These are phyloP conservation scores for Leptobrachium ailaonicum DNA, from an alignment of 2,113 vertebrate genomes.

Conservation along the genomic window DNA sequence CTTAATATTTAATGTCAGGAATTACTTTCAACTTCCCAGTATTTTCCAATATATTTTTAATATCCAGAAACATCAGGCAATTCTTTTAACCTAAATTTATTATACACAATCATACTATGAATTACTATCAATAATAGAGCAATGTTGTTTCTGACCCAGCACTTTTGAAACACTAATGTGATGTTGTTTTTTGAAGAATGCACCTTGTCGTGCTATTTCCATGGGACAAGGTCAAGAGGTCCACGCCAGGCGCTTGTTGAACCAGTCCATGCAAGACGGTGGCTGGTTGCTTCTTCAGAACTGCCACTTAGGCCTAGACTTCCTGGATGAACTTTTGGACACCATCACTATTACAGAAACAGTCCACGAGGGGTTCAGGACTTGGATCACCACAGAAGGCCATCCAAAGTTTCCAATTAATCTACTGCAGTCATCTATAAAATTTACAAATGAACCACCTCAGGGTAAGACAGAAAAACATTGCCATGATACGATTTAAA, in stretches of 20 bases:
- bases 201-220: conserved; percentile 73
- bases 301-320: conserved; percentile 80
- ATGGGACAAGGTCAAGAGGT: conserved; percentile 86
- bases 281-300: conserved; percentile 86
- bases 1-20: too few relatives aligned
- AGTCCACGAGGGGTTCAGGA: conserved; percentile 65
- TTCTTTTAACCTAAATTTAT: too few relatives aligned
- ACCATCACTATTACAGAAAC: conserved; percentile 63
- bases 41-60: too few relatives aligned
- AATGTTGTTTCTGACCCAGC: too few relatives aligned
- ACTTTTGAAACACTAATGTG: too few relatives aligned
- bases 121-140: too few relatives aligned
- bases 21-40: too few relatives aligned
- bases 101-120: too few relatives aligned
- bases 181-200: conserved; percentile 59
- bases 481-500: neutral
- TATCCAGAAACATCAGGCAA: too few relatives aligned
- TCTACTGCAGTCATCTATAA: conserved; percentile 80
- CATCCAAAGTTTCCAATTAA: conserved; percentile 79
- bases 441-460: conserved; percentile 84
- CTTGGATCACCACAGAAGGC: conserved; percentile 81
- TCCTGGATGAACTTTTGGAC: conserved; percentile 78
- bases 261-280: conserved; percentile 74
- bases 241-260: conserved; percentile 76
- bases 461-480: conserved; percentile 64